These are phyloP conservation scores for Epinephelus moara DNA, from an alignment of 2,113 vertebrate species.

Conservation along the genomic window DNA sequence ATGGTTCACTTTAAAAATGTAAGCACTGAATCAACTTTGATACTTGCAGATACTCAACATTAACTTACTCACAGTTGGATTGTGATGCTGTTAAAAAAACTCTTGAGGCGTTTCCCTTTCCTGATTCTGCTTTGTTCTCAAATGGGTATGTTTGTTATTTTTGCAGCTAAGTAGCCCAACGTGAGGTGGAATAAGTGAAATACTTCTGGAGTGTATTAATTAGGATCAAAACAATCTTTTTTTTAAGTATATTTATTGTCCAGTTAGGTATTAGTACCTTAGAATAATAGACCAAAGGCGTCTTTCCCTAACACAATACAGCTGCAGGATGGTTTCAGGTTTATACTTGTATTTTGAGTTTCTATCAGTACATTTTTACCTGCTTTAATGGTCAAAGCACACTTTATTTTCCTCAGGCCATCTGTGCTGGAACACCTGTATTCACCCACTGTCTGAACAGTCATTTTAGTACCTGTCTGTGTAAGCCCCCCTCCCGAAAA, in stretches of 20 bases:
- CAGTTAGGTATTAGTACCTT: background rate
- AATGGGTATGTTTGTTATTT: background rate
- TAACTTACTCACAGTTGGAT: background rate
- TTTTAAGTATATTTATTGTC: background rate
- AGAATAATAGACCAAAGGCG: background rate
- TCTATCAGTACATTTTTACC: too few relatives aligned
- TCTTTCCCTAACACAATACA: background rate
- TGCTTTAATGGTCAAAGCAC: too few relatives aligned
- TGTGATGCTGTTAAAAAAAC: background rate
- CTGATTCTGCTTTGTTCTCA: background rate
- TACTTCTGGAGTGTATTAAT: background rate
- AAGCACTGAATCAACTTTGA: background rate
- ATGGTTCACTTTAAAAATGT: background rate
- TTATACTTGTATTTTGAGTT: too few relatives aligned
- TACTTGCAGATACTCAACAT: slow-evolving; percentile 1
- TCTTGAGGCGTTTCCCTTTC: background rate
- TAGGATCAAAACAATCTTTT: background rate
- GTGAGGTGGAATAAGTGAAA: background rate
- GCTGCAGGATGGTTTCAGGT: background rate
- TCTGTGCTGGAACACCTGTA: too few relatives aligned
- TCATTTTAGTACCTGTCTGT: too few relatives aligned
- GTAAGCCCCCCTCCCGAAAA: too few relatives aligned
- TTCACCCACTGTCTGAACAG: too few relatives aligned
- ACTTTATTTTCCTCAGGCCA: too few relatives aligned
- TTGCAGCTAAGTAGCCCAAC: background rate